Evolutionary conservation across 1,140 invertebrate genomes (phyloP).

Genomic region (Oreohelix idahoensis): DNA sequence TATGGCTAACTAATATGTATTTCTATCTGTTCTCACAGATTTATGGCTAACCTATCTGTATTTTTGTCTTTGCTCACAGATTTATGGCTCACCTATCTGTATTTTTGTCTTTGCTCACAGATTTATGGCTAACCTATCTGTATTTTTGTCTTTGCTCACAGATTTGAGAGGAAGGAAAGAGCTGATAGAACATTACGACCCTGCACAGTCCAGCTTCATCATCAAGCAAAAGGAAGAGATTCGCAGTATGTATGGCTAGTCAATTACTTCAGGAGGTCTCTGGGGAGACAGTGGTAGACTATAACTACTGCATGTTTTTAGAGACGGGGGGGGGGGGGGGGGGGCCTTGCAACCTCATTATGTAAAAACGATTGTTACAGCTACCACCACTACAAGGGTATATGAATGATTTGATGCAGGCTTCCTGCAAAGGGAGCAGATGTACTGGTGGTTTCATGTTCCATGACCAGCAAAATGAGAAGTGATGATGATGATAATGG

Average conservation of each 20-base stretch:
- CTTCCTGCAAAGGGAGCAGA: too few relatives aligned
- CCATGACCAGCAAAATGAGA: too few relatives aligned
- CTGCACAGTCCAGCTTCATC: constrained; percentile 59
- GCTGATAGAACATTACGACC: constrained; percentile 69
- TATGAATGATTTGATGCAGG: too few relatives aligned
- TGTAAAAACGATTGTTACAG: too few relatives aligned
- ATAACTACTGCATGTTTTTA: too few relatives aligned
- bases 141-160: constrained; percentile 44
- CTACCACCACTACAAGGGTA: too few relatives aligned
- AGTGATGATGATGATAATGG: too few relatives aligned
- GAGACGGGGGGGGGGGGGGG: too few relatives aligned
- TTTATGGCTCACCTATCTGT: neutral
- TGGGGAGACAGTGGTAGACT: too few relatives aligned
- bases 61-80: neutral
- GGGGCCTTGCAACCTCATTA: too few relatives aligned
- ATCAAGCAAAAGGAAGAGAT: constrained; percentile 61
- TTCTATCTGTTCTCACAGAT: neutral
- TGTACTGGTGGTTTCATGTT: too few relatives aligned
- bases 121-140: neutral
- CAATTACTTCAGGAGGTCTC: too few relatives aligned
- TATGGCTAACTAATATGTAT: neutral
- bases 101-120: neutral
- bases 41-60: neutral
- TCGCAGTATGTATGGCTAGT: constrained; percentile 29
- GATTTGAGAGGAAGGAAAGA: constrained; percentile 68